Conservation (phyloP, 2,797 vertebrate species). For the Trachops cirrhosus region DNA sequence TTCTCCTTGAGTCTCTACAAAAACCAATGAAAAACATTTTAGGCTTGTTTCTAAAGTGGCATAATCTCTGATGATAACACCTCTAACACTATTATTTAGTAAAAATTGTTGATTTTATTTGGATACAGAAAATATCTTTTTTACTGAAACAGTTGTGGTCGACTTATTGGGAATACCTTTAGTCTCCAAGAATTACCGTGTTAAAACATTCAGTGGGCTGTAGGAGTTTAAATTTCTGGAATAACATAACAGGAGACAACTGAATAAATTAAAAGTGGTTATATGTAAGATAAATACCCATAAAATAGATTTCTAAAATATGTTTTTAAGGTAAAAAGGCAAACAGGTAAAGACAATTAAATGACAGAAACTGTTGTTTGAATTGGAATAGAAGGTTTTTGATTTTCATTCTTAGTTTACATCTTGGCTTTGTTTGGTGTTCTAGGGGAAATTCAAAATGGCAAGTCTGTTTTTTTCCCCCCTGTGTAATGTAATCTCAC, state of each 20-base stretch:
- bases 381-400: neutral
- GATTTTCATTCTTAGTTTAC: neutral
- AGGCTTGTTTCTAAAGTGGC: neutral
- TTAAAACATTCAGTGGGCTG: neutral
- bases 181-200: neutral
- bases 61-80: neutral
- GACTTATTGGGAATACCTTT: neutral
- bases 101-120: neutral
- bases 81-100: neutral
- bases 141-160: neutral
- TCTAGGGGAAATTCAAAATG: neutral
- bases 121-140: neutral
- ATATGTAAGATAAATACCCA: neutral
- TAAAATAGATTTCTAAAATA: neutral
- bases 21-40: neutral
- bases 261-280: neutral
- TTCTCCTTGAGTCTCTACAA: conserved; percentile 16
- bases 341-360: neutral
- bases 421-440: neutral
- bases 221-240: conserved; percentile 13
- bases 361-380: neutral
- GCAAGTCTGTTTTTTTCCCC: neutral
- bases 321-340: neutral
- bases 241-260: neutral
- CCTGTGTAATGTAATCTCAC: neutral